These are phyloP conservation scores for Dromaius novaehollandiae DNA, from an alignment of 2,113 vertebrate genomes.

Conservation along the genomic window DNA sequence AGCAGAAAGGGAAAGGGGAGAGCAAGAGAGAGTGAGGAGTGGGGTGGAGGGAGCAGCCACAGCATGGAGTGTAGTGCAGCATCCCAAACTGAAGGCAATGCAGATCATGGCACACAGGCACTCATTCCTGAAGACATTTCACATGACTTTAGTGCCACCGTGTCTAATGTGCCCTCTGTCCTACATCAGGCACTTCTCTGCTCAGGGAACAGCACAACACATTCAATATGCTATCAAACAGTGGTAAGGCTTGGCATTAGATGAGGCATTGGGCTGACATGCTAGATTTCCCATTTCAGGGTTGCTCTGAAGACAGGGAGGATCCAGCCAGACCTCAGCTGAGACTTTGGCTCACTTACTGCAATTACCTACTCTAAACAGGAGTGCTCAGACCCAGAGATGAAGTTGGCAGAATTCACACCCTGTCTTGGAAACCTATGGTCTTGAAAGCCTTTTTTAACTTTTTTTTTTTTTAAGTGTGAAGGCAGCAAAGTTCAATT, in stretches of 20 bases:
- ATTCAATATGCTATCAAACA: not conserved
- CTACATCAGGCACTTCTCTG: not conserved
- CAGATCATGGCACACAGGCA: too few species aligned
- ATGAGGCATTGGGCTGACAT: not conserved
- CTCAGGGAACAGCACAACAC: not conserved
- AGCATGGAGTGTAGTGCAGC: not conserved
- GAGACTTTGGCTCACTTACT: not conserved
- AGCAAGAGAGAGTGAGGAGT: not conserved
- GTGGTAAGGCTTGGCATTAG: accelerated
- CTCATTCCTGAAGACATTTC: not conserved
- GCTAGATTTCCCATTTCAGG: not conserved
- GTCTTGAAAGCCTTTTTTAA: not conserved
- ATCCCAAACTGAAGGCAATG: too few species aligned
- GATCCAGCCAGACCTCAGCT: not conserved
- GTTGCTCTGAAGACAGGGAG: not conserved
- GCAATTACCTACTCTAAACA: not conserved
- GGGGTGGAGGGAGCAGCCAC: not conserved
- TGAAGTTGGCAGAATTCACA: not conserved
- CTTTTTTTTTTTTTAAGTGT: too few species aligned
- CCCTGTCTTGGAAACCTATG: not conserved
- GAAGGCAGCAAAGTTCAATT: too few species aligned
- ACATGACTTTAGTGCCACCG: not conserved
- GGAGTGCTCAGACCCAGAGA: not conserved
- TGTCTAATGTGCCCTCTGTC: not conserved
- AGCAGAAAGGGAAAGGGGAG: not conserved